phyloP scores from a whole-genome alignment of 1,140 invertebrate genomes.

The Spodoptera litura region DNA sequence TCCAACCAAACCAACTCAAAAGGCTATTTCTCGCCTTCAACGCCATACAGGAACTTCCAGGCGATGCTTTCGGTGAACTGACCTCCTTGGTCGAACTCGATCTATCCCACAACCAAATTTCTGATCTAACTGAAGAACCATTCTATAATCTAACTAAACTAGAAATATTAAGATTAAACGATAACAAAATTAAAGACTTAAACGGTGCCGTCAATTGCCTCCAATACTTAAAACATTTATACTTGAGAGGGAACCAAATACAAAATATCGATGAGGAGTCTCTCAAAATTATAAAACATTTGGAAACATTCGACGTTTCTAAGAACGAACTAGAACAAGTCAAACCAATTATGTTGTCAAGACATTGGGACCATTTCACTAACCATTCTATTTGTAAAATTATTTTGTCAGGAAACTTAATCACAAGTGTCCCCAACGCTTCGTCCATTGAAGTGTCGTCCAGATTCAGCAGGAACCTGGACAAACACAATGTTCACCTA shows the following conservation, averaged over 20 bases:
- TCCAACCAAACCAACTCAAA: conserved; percentile 62
- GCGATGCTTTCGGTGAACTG: conserved; percentile 66
- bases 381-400: conserved; percentile 70
- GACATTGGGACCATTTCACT: conserved; percentile 75
- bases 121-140: conserved; percentile 68
- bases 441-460: conserved; percentile 51
- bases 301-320: conserved; percentile 78
- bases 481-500: conserved; percentile 56
- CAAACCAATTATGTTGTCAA: conserved; percentile 64
- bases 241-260: conserved; percentile 70
- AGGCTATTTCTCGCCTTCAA: conserved; percentile 69
- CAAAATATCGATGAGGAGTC: conserved; percentile 68
- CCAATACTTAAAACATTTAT: conserved; percentile 70
- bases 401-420: conserved; percentile 70
- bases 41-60: conserved; percentile 62
- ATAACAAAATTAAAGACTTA: conserved; percentile 74
- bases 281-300: conserved; percentile 72
- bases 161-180: conserved; percentile 65
- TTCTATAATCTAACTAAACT: conserved; percentile 73
- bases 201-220: conserved; percentile 75
- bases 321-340: conserved; percentile 68
- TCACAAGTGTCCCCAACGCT: conserved; percentile 66
- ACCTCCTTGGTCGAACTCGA: conserved; percentile 71
- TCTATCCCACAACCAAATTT: conserved; percentile 72
- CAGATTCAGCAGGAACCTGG: conserved; percentile 53